A percentile compares a stretch with the other conserved stretches of the same genome.
These are phyloP conservation scores for Agelas oroides DNA, from an alignment of 37 sponge, comb jelly and placozoan genomes.

Conservation along the genomic window DNA sequence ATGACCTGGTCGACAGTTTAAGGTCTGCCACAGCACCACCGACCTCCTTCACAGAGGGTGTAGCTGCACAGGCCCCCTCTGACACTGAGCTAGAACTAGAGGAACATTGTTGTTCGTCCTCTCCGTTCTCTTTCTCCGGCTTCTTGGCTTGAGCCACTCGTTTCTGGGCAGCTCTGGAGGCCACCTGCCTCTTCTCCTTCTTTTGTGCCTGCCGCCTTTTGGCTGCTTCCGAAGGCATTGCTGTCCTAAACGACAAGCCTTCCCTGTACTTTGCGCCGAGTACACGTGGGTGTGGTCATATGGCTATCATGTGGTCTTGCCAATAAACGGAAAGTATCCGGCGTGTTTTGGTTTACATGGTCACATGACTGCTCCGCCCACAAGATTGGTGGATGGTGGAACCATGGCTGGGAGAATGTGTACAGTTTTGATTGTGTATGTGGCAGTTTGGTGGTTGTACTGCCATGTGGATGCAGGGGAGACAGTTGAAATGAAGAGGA, in stretches of 20 bases:
- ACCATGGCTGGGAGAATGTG: too few species aligned
- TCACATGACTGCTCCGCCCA: too few species aligned
- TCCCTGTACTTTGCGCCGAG: too few species aligned
- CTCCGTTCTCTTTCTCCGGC: background rate
- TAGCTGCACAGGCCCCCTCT: conserved; percentile 17
- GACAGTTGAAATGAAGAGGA: background rate
- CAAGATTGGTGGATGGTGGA: too few species aligned
- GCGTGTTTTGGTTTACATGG: too few species aligned
- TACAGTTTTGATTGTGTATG: too few species aligned
- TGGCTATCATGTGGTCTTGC: too few species aligned
- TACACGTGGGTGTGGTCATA: too few species aligned
- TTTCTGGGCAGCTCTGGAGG: conserved; percentile 52
- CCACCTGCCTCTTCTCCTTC: conserved; percentile 57
- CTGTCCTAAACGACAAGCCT: background rate
- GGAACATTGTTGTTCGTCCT: background rate
- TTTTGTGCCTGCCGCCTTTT: conserved; percentile 82
- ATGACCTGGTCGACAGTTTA: conserved; percentile 51
- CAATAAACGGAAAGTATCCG: too few species aligned
- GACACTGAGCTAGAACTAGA: background rate
- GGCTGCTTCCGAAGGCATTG: conserved; percentile 87
- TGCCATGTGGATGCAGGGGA: background rate
- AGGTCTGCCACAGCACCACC: background rate
- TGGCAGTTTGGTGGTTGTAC: too few species aligned
- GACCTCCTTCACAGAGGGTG: background rate
- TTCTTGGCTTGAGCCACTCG: too few species aligned